phyloP scores from a whole-genome alignment of 37 sponge, comb jelly and placozoan species.

The Beroe ovata region DNA sequence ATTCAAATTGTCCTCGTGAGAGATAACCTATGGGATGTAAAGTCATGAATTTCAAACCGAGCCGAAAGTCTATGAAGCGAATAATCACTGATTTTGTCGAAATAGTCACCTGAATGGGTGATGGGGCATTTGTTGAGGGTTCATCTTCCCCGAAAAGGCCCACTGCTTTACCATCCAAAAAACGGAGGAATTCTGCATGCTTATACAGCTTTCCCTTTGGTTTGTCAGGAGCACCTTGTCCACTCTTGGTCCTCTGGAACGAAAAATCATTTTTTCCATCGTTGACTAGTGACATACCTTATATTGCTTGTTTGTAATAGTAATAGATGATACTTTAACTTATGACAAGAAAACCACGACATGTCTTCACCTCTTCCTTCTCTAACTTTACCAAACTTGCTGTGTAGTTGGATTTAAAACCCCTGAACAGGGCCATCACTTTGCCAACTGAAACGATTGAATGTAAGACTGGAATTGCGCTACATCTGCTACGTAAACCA shows the following conservation, averaged over 20 bases:
- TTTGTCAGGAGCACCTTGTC: background rate
- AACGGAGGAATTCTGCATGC: background rate
- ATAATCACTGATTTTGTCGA: too few species aligned
- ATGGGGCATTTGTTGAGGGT: background rate
- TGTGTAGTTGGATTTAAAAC: background rate
- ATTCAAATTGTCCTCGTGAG: too few species aligned
- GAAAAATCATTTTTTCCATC: too few species aligned
- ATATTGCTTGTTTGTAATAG: too few species aligned
- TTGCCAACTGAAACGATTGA: slow-evolving; percentile 16
- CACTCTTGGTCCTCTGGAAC: background rate
- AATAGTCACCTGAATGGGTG: too few species aligned
- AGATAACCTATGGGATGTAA: too few species aligned
- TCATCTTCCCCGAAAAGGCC: background rate
- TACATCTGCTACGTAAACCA: too few species aligned
- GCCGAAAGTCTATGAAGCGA: too few species aligned
- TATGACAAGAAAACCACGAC: background rate
- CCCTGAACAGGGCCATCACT: background rate
- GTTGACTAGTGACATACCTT: too few species aligned
- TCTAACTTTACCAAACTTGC: background rate
- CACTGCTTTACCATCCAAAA: background rate
- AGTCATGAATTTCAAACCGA: too few species aligned
- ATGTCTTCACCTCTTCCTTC: background rate
- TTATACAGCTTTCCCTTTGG: background rate
- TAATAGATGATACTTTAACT: too few species aligned
- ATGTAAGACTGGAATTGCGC: too few species aligned